Percentiles rank a stretch among this genome's conserved stretches.
These are phyloP conservation scores for Fopius arisanus DNA, from an alignment of 1,140 invertebrate species.

Conservation along the genomic window DNA sequence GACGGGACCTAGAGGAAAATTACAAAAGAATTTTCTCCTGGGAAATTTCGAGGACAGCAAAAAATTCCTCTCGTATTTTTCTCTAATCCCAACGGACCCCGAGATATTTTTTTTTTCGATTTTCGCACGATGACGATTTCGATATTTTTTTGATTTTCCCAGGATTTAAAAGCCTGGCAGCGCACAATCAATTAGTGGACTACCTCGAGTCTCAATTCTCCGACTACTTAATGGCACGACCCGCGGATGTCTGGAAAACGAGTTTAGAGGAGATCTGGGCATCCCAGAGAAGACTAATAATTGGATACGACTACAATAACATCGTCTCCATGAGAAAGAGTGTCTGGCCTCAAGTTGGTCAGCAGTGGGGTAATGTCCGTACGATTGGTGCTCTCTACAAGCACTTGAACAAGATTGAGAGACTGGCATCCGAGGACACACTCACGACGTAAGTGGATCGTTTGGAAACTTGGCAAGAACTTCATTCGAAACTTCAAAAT, in stretches of 20 bases:
- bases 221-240: slow-evolving; percentile 60
- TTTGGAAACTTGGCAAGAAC: not conserved
- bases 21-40: too few relatives aligned
- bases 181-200: slow-evolving; percentile 64
- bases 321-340: slow-evolving; percentile 45
- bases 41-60: too few relatives aligned
- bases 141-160: slow-evolving; percentile 14
- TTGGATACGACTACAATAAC: slow-evolving; percentile 66
- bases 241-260: slow-evolving; percentile 58
- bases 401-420: slow-evolving; percentile 57
- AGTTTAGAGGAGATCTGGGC: slow-evolving; percentile 66
- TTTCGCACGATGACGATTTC: not conserved
- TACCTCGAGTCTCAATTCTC: slow-evolving; percentile 64
- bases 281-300: slow-evolving; percentile 64
- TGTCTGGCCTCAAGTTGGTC: slow-evolving; percentile 63
- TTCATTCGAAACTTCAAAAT: too few relatives aligned
- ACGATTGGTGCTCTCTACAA: slow-evolving; percentile 60
- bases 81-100: too few relatives aligned
- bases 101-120: too few relatives aligned
- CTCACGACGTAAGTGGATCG: slow-evolving; percentile 51
- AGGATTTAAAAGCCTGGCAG: slow-evolving; percentile 59
- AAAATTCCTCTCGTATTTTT: too few relatives aligned
- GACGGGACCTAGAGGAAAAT: too few relatives aligned
- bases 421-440: slow-evolving; percentile 24
- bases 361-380: slow-evolving; percentile 71